phyloP scores from a whole-genome alignment of 2,113 vertebrate species.

The Todiramphus chloris region DNA sequence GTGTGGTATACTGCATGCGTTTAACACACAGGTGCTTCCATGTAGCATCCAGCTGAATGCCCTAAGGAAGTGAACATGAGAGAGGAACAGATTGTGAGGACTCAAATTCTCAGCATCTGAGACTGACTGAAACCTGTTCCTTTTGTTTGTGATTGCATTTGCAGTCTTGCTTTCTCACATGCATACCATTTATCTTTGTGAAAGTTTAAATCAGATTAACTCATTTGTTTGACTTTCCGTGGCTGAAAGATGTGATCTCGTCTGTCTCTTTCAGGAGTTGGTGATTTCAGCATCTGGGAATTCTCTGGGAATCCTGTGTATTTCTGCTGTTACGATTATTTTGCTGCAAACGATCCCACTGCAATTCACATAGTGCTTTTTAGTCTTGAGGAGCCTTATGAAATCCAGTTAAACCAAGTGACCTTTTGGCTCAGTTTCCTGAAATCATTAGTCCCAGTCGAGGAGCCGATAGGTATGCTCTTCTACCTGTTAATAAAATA shows the following conservation, averaged over 20 bases:
- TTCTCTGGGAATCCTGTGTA: conserved; percentile 97
- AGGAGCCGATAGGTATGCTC: conserved; percentile 87
- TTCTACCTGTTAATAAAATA: neutral
- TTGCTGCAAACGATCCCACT: conserved; percentile 90
- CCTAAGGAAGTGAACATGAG: neutral
- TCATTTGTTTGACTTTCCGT: neutral
- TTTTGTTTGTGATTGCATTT: neutral
- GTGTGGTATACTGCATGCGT: neutral
- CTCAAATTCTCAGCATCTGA: neutral
- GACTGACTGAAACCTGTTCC: neutral
- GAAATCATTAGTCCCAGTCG: conserved; percentile 88
- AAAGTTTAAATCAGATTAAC: neutral
- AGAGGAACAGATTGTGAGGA: neutral
- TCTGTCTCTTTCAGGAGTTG: conserved; percentile 80
- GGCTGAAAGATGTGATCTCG: neutral
- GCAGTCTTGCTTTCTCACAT: neutral
- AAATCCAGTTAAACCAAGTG: conserved; percentile 94
- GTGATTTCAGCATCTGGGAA: conserved; percentile 97
- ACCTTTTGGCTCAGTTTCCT: conserved; percentile 97
- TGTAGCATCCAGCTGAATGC: neutral
- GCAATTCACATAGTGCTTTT: conserved; percentile 92
- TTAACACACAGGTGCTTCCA: neutral
- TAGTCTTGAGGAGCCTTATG: conserved; percentile 95
- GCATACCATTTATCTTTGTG: neutral
- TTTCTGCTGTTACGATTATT: conserved; percentile 95